These are phyloP conservation scores for Trachymyrmex septentrionalis DNA, from an alignment of 1,140 invertebrate species.

Conservation along the genomic window DNA sequence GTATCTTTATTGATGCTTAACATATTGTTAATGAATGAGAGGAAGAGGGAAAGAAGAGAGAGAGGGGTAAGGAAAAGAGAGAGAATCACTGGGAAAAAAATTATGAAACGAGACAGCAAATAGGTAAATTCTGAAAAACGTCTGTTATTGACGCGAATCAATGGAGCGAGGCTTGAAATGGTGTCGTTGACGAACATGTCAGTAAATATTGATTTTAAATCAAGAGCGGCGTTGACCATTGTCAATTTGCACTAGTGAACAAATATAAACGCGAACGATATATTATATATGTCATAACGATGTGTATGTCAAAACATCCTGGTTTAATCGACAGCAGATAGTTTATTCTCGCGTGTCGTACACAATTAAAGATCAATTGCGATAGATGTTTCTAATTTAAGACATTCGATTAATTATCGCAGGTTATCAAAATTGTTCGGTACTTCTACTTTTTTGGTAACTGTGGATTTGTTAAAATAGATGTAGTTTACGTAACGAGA, in stretches of 20 bases:
- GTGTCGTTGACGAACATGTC: conserved; percentile 26
- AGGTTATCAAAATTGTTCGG: neutral
- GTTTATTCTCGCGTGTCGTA: neutral
- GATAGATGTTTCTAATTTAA: neutral
- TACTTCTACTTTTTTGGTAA: neutral
- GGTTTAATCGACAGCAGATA: neutral
- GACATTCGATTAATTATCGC: neutral
- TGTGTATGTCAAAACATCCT: neutral
- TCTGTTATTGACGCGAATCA: conserved; percentile 5
- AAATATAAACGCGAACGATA: conserved; percentile 15
- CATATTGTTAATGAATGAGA: neutral
- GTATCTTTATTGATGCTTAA: conserved; percentile 32
- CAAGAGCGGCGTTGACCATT: neutral
- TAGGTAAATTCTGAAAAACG: neutral
- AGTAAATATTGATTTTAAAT: conserved; percentile 43
- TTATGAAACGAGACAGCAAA: neutral
- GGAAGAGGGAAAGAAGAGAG: neutral
- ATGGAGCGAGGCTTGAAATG: conserved; percentile 10
- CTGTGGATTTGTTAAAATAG: neutral
- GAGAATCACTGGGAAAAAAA: neutral
- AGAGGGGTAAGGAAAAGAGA: neutral
- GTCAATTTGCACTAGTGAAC: neutral
- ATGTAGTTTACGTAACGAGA: neutral
- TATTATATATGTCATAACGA: too few relatives aligned
- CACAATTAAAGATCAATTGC: conserved; percentile 26